A percentile compares a stretch with the other conserved stretches of the same genome.
Evolutionary conservation across 2,113 vertebrate genomes (phyloP).

Genomic region (Ondatra zibethicus): DNA sequence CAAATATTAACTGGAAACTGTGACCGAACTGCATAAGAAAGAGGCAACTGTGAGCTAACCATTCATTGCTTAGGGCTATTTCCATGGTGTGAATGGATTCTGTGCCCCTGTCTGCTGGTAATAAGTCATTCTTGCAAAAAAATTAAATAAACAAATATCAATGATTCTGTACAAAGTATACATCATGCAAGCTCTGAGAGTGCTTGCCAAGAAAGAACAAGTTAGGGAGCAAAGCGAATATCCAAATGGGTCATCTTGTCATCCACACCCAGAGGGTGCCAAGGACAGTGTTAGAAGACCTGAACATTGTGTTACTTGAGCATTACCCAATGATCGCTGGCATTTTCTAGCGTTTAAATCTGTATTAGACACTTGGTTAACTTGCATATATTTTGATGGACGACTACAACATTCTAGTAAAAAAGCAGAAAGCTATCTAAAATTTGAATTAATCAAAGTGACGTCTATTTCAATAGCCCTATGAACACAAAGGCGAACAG

Average conservation of each 20-base stretch:
- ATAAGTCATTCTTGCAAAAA: constrained; percentile 21
- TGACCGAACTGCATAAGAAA: background rate
- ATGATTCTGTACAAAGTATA: background rate
- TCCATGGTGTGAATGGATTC: background rate
- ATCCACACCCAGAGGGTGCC: background rate
- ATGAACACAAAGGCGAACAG: background rate
- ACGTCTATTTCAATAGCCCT: background rate
- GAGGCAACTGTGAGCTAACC: background rate
- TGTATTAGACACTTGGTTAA: background rate
- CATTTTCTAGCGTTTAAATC: constrained; percentile 11
- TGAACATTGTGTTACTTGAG: background rate
- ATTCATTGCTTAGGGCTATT: background rate
- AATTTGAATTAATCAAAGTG: background rate
- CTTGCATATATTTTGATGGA: constrained; percentile 18
- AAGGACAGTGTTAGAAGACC: background rate
- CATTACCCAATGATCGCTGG: background rate
- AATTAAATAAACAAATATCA: constrained; percentile 13
- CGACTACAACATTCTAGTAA: background rate
- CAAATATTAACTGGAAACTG: background rate
- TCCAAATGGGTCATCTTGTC: background rate
- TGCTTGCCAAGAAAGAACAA: background rate
- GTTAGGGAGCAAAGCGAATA: constrained; percentile 15
- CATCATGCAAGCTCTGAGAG: background rate
- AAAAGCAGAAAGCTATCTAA: background rate
- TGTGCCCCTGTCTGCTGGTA: background rate